Conservation (phyloP, 2,888 invertebrate genomes). For the Nasonia oneida region DNA sequence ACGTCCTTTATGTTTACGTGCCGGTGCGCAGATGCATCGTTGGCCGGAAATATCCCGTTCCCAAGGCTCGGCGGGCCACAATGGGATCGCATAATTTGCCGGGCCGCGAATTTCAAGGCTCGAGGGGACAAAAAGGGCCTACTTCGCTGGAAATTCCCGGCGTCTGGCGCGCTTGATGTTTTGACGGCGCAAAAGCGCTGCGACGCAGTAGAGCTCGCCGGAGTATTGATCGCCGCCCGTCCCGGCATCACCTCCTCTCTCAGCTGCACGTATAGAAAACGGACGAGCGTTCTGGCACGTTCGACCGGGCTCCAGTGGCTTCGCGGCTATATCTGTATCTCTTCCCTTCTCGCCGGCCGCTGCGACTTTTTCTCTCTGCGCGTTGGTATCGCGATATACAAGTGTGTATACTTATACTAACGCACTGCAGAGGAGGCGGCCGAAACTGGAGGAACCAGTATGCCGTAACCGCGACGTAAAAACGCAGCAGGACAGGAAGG, state of each 20-base stretch:
- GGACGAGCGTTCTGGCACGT: constrained; percentile 75
- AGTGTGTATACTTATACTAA: not conserved
- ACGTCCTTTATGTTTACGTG: constrained; percentile 59
- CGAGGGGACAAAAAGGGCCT: not conserved
- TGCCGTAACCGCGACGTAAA: not conserved
- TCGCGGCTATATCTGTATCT: not conserved
- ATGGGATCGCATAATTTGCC: not conserved
- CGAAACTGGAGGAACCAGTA: not conserved
- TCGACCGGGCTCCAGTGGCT: constrained; percentile 65
- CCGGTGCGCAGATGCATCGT: not conserved
- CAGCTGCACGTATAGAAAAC: constrained; percentile 26
- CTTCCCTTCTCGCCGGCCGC: not conserved
- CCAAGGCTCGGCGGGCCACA: not conserved
- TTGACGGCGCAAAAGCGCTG: constrained; percentile 30
- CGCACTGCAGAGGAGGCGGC: not conserved
- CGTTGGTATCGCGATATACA: not conserved
- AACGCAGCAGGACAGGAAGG: not conserved
- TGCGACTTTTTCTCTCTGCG: not conserved
- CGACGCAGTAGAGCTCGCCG: not conserved
- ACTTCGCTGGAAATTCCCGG: not conserved
- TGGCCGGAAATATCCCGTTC: not conserved
- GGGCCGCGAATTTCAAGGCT: not conserved
- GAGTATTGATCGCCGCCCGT: constrained; percentile 74
- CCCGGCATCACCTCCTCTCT: not conserved
- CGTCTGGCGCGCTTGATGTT: not conserved